Conservation (phyloP, 2,888 invertebrate genomes). For the Holacanthella duospinosa region DNA sequence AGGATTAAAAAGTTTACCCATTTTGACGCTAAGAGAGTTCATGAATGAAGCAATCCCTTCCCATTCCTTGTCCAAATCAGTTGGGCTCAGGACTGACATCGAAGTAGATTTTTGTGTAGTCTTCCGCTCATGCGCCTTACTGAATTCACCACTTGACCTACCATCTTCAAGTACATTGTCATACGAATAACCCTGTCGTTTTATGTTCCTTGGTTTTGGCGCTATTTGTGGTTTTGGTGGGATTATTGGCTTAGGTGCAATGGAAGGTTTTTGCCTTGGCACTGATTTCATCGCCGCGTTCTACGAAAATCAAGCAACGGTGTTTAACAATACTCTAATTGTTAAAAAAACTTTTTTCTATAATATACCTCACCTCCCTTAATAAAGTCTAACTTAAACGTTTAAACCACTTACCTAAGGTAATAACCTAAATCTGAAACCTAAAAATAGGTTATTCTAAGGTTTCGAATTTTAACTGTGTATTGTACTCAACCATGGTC, state of each 20-base stretch:
- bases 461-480: too few species aligned
- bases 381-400: too few species aligned
- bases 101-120: slow-evolving; percentile 45
- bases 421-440: background rate
- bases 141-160: slow-evolving; percentile 8
- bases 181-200: slow-evolving; percentile 35
- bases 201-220: slow-evolving; percentile 36
- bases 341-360: background rate
- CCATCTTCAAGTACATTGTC: slow-evolving; percentile 34
- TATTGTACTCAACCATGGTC: too few species aligned
- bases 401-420: background rate
- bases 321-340: too few species aligned
- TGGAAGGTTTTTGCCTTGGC: slow-evolving; percentile 15
- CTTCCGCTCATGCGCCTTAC: slow-evolving; percentile 37
- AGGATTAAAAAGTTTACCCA: slow-evolving; percentile 24
- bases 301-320: too few species aligned
- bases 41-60: slow-evolving; percentile 91
- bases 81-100: slow-evolving; percentile 65
- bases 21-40: slow-evolving; percentile 79
- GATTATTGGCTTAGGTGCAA: slow-evolving; percentile 37
- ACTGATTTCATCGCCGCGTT: too few species aligned
- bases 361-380: background rate
- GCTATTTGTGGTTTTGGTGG: slow-evolving; percentile 35
- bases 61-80: slow-evolving; percentile 92
- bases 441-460: background rate